phyloP scores from a whole-genome alignment of 2,113 vertebrate genomes.

The Edolisoma coerulescens region DNA sequence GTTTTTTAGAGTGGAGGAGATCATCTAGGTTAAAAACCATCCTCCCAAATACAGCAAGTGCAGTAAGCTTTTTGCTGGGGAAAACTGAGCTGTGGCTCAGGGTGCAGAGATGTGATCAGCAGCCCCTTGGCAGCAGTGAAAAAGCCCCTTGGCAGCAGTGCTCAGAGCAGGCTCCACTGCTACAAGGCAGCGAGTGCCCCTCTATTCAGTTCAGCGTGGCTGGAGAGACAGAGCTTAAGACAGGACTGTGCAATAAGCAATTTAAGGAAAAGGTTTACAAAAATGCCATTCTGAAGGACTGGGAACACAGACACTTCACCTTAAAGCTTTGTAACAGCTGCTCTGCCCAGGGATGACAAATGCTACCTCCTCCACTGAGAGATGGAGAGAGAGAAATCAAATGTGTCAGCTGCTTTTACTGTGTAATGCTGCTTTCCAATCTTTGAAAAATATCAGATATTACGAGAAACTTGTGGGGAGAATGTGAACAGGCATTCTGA shows the following conservation, averaged over 20 bases:
- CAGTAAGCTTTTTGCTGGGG: background rate
- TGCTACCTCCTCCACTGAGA: background rate
- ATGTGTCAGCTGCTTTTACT: slow-evolving; percentile 3
- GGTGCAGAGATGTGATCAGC: background rate
- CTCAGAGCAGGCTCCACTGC: background rate
- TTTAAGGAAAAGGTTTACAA: background rate
- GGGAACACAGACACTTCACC: background rate
- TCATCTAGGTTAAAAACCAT: background rate
- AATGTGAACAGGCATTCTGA: background rate
- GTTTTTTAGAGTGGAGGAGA: background rate
- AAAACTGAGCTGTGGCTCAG: background rate
- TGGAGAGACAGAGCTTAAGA: background rate
- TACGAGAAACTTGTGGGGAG: background rate
- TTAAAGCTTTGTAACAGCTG: background rate
- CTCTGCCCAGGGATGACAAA: background rate
- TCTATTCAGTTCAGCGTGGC: background rate
- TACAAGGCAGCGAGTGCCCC: rapidly evolving
- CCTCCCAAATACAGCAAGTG: background rate
- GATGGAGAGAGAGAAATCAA: slow-evolving; percentile 1
- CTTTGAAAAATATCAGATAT: slow-evolving; percentile 27
- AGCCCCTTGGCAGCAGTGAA: background rate
- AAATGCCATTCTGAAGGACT: background rate
- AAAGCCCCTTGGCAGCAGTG: background rate
- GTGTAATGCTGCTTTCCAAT: background rate
- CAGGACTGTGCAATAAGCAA: background rate